Evolutionary conservation across 92 coral and sea anemone species (phyloP), one percentile per base, ranked within the genome.

Genomic region (Montipora capitata): DNA sequence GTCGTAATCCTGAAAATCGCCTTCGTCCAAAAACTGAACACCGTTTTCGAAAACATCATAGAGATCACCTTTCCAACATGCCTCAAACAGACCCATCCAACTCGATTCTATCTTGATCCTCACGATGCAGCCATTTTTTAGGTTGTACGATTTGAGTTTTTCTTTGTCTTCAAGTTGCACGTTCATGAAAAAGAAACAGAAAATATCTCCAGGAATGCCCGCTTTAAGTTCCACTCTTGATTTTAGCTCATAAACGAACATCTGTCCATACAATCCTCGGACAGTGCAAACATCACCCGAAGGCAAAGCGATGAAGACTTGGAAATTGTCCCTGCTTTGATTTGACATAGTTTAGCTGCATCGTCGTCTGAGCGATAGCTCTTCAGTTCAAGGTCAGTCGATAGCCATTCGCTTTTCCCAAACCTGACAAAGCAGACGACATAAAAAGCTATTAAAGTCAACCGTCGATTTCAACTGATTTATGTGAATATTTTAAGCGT

Each of bases 21-120:
- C 78, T 48, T 79, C 88, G 48, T 89, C 89, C 18, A 98, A 54
- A 64, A 85, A 93, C 73, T 92, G 99, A 12, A 98, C 99, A 2
- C 99, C 99, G 66, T 98, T 98, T 79, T 98, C 94, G 41, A 98
- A 98, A 12, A 98, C 99, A 16, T 91, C 99, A 72, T 88, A 98
- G 16, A 94, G 85, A 63, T 98, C 99, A 10, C 99, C 99, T 35
- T 94, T 83, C 95, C 96, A 96, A 51, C 99, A 96, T 5, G 99
- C 98, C 63, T 96, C 95, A 74, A 96, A 98, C 16, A 98, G 70
- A 27, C 92, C 94, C 5, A 79, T 54, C 94, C 96, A 98, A 18
- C 90, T 98, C 52, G 90, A 72, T 41, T 98, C 98, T 4, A 96
- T 72, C 59, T 91, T 95, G 57, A 98, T 91, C 70, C 99, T 72